Percentiles rank a stretch among this genome's conserved stretches.
phyloP scores from a whole-genome alignment of 2,113 vertebrate genomes.

The Corydoras maculifer region DNA sequence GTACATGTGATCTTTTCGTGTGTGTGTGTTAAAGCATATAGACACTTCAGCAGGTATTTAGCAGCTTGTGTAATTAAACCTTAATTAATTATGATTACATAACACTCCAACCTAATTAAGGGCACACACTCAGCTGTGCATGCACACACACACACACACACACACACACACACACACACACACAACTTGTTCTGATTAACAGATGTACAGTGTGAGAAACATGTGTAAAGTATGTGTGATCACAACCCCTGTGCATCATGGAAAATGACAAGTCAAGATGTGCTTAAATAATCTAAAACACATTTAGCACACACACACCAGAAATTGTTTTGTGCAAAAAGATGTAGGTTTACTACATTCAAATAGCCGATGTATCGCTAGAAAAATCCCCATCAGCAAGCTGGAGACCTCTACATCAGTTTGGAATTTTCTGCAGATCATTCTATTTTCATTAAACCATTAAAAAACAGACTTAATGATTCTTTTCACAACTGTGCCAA shows the following conservation, averaged over 20 bases:
- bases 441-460: no score
- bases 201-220: conserved; percentile 36
- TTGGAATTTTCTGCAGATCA: no score
- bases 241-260: conserved; percentile 23
- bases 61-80: conserved; percentile 41
- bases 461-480: no score
- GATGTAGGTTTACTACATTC: no score
- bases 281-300: background rate
- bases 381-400: no score
- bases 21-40: conserved; percentile 1
- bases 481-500: no score
- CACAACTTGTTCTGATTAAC: conserved; percentile 37
- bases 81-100: conserved; percentile 47
- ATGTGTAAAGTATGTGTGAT: conserved; percentile 36
- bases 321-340: no score
- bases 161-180: conserved; percentile 18
- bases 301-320: no score
- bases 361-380: no score
- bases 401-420: no score
- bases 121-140: conserved; percentile 17
- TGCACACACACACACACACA: conserved; percentile 6
- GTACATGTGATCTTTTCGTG: no score
- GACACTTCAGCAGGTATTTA: conserved; percentile 33
- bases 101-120: conserved; percentile 39
- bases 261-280: conserved; percentile 11